Evolutionary conservation across 2,888 invertebrate species (phyloP), one percentile per base, ranked within the genome.

Genomic region (Plagodis dolabraria): DNA sequence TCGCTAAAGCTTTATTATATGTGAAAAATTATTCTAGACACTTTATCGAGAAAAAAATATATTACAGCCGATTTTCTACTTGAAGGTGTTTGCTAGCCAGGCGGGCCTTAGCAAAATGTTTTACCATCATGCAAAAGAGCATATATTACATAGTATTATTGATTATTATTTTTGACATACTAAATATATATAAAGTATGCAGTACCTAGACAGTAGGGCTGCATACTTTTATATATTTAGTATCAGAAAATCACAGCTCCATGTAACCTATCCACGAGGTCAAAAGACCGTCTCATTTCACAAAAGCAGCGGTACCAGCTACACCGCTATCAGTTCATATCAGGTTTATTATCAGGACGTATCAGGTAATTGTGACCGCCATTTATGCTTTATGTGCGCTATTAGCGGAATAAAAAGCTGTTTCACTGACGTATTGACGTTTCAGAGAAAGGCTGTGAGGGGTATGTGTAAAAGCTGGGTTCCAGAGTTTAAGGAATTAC

Each of bases 241-340:
- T n/a, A n/a, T n/a, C n/a, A 22, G 22, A 22, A 22, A 22, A 9
- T 50, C 2, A 8, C 12, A 43, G 12, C 55, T 50, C 56, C 75
- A 80, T 83, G 74, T 82, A 70, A 76, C 45, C 75, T 65, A 7
- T 7, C 51, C 60, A 7, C 45, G 45, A 71, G 72, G 78, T 82
- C 78, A 79, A 64, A 77, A 63, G 79, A 44, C 40, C 40, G 53
- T 10, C 74, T 77, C 80, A 80, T 82, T 79, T 75, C 76, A 78
- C 75, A 76, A 72, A 57, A 66, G 53, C 68, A 71, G 73, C 70
- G 70, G 72, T 65, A 76, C 80, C 67, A 69, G 76, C 71, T 76
- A 75, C 77, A 73, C 73, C 65, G 65, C 79, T 77, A 78, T 79
- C 77, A 79, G 76, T 52, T 54, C 60, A 58, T 48, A 48, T 54